Percentiles rank a stretch among this genome's conserved stretches.
phyloP scores from a whole-genome alignment of 2,113 vertebrate species.

The Hiodon tergisus region DNA sequence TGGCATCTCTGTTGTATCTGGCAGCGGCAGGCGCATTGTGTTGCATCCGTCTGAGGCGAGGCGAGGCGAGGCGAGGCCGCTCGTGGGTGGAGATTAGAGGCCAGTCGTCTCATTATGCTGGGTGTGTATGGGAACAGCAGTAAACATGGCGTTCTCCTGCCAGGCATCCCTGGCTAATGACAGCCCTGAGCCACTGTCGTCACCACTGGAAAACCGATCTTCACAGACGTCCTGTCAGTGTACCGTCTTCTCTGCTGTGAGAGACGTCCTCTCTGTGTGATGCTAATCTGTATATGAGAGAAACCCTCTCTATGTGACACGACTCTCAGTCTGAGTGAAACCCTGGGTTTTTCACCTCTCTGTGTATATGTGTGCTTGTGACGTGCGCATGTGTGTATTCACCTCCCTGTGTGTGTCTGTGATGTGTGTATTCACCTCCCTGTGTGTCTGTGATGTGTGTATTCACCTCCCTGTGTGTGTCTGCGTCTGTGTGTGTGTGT shows the following conservation, averaged over 20 bases:
- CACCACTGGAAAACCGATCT: constrained; percentile 14
- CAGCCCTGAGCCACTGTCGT: constrained; percentile 53
- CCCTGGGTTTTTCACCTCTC: not conserved
- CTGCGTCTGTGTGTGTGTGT: not conserved
- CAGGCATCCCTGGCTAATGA: constrained; percentile 59
- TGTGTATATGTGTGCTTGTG: too few relatives aligned
- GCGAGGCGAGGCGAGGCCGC: not conserved
- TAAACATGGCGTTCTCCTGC: constrained; percentile 59
- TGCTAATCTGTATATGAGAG: too few relatives aligned
- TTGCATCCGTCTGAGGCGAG: too few relatives aligned
- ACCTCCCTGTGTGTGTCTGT: too few relatives aligned
- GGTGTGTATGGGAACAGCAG: constrained; percentile 61
- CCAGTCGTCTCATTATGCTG: constrained; percentile 52
- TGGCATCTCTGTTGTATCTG: too few relatives aligned
- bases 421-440: too few relatives aligned
- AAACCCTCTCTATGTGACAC: not conserved
- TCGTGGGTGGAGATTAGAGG: constrained; percentile 7
- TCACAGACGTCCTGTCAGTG: too few relatives aligned
- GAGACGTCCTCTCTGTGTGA: constrained; percentile 8
- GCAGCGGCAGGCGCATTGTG: too few relatives aligned
- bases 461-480: not conserved
- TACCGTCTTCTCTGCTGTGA: too few relatives aligned
- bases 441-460: not conserved
- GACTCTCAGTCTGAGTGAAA: not conserved
- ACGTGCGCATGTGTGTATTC: too few relatives aligned